Conservation (phyloP, 2,113 vertebrate species). For the Istiophorus platypterus region DNA sequence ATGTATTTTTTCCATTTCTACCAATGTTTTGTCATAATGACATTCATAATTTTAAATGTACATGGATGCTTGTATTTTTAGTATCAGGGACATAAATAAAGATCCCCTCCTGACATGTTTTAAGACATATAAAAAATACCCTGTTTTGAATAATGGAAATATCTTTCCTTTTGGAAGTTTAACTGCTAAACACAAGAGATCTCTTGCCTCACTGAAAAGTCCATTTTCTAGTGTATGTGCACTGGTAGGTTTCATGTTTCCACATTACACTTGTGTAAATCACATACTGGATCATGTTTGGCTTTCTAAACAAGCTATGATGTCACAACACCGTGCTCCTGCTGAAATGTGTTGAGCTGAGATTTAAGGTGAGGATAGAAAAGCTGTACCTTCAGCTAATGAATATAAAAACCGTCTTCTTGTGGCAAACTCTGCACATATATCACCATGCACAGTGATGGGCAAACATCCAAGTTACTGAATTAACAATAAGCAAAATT, state of each 20-base stretch:
- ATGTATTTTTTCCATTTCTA: too few species aligned
- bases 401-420: not conserved
- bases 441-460: not conserved
- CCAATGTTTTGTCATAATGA: not conserved
- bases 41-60: not conserved
- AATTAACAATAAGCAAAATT: not conserved
- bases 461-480: not conserved
- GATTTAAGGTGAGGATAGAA: not conserved
- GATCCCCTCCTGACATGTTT: too few species aligned
- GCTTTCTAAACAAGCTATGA: not conserved
- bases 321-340: not conserved
- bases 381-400: not conserved
- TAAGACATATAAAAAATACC: too few species aligned
- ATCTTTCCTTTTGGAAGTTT: not conserved
- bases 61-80: not conserved
- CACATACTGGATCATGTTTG: not conserved
- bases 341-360: not conserved
- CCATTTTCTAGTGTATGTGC: not conserved
- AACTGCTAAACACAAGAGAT: not conserved
- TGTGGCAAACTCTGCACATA: not conserved
- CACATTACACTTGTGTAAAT: not conserved
- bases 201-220: not conserved
- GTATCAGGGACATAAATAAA: not conserved
- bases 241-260: not conserved
- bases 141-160: too few species aligned